A percentile compares a stretch with the other conserved stretches of the same genome.
These are phyloP conservation scores for Hedychridium roseum DNA, from an alignment of 2,888 invertebrate genomes.

Conservation along the genomic window DNA sequence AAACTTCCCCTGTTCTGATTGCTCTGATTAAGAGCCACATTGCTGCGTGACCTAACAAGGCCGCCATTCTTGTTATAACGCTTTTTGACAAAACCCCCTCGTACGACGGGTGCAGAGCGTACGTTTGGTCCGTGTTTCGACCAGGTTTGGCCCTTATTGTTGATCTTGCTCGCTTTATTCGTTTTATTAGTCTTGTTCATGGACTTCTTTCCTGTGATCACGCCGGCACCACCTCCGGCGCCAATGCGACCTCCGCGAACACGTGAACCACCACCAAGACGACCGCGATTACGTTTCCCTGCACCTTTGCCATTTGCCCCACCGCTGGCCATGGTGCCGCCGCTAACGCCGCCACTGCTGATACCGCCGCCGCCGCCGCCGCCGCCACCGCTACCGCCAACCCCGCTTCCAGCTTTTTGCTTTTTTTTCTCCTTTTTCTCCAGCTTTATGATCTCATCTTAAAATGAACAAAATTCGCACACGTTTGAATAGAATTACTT, in stretches of 20 bases:
- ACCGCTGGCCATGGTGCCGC: no score
- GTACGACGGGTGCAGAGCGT: constrained; percentile 14
- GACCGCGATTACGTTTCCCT: constrained; percentile 31
- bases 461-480: constrained; percentile 59
- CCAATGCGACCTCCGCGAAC: not conserved
- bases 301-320: not conserved
- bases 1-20: constrained; percentile 40
- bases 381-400: constrained; percentile 26
- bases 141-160: no score
- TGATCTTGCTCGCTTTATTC: no score
- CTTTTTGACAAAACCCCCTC: constrained; percentile 50
- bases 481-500: no score
- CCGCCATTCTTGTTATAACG: constrained; percentile 44
- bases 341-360: not conserved
- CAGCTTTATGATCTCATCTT: constrained; percentile 64
- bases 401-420: constrained; percentile 47
- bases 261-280: no score
- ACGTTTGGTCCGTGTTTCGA: no score
- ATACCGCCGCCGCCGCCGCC: constrained; percentile 18
- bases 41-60: constrained; percentile 48
- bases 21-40: constrained; percentile 45
- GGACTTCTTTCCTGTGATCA: no score
- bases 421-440: constrained; percentile 60
- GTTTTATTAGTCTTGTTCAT: no score
- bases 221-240: no score